Base-by-base conservation (phyloP, 2,113 vertebrate species). In the Rhinoptilus africanus region DNA sequence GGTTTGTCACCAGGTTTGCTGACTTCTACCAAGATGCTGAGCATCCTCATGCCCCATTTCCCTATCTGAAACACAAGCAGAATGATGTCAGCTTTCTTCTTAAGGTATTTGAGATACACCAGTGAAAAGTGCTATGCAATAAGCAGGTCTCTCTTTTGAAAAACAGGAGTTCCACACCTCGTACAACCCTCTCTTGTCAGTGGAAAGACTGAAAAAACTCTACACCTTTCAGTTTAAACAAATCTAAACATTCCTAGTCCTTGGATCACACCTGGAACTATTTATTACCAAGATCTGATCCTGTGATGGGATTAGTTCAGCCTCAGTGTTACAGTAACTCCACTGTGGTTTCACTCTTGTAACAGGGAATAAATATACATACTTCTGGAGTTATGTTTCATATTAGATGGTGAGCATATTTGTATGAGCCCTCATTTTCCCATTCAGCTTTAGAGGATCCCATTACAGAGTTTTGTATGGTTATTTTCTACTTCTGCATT, bases 311-410 rank as follows among this genome's bases (percentile, higher is more conserved):
- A 97, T 95, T 97, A 95, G 93, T 94, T 97, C 85, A 91, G 75
- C 95, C 88, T 94, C 76, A 86, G 82, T 71, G 79, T 96, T 95
- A 94, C 88, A 94, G 96, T 95, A 96, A 96, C 79, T 95, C 92
- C 92, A 88, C 87, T 88, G 88, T 91, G 90, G 95, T 95, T 97
- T 95, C 88, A 91, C 85, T 95, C 60, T 81, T 78, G 4, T 93
- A 96, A 93, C 50, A 80, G 72, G 92, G 96, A 96, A 97, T 90
- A 95, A 92, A 96, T 93, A 94, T 89, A 93, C 92, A 94, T 94
- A 96, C 93, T 96, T 92, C 79, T 92, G 96, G 96, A 86, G 93
- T 96, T 95, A 96, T 95, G 92, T 96, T 96, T 96, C 95, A 68
- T 96, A 96, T 96, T 96, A 96, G 93, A 92, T 89, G 91, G 93